Percentiles rank a stretch among this genome's conserved stretches.
phyloP scores from a whole-genome alignment of 2,113 vertebrate genomes.

The Orthonyx spaldingii region DNA sequence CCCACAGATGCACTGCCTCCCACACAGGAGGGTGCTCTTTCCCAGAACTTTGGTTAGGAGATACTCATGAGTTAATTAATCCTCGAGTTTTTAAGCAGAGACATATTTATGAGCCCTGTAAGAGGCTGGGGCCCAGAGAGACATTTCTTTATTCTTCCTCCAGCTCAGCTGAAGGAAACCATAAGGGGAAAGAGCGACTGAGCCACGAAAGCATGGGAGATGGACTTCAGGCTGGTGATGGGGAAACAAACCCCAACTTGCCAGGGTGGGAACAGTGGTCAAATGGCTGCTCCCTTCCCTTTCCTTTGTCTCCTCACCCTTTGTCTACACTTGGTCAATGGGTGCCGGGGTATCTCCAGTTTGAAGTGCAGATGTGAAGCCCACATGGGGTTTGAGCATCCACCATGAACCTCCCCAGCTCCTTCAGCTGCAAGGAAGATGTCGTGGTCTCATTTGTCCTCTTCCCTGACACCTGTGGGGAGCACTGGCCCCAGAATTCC shows the following conservation, averaged over 20 bases:
- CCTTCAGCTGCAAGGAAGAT: not conserved
- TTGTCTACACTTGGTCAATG: not conserved
- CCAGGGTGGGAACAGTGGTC: not conserved
- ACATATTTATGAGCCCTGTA: constrained; percentile 69
- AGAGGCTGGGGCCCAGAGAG: constrained; percentile 60
- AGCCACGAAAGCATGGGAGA: constrained; percentile 58
- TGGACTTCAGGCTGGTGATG: constrained; percentile 39
- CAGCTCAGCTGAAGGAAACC: constrained; percentile 71
- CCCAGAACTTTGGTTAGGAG: constrained; percentile 35
- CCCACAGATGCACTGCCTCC: not conserved
- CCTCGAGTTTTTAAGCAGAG: constrained; percentile 60
- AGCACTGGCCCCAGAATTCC: not conserved
- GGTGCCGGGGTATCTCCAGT: not conserved
- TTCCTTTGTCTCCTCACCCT: not conserved
- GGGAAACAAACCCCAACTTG: constrained; percentile 26
- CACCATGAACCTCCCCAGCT: not conserved
- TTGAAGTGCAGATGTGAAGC: not conserved
- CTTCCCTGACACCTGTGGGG: not conserved
- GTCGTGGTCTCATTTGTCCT: not conserved
- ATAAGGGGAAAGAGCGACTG: constrained; percentile 51
- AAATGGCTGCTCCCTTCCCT: not conserved
- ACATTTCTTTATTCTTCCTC: constrained; percentile 68
- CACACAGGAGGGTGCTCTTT: constrained; percentile 3
- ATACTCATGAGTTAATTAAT: constrained; percentile 66
- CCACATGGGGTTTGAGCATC: not conserved